These are phyloP conservation scores for Varanus komodoensis DNA, from an alignment of 2,113 vertebrate species.

Conservation along the genomic window DNA sequence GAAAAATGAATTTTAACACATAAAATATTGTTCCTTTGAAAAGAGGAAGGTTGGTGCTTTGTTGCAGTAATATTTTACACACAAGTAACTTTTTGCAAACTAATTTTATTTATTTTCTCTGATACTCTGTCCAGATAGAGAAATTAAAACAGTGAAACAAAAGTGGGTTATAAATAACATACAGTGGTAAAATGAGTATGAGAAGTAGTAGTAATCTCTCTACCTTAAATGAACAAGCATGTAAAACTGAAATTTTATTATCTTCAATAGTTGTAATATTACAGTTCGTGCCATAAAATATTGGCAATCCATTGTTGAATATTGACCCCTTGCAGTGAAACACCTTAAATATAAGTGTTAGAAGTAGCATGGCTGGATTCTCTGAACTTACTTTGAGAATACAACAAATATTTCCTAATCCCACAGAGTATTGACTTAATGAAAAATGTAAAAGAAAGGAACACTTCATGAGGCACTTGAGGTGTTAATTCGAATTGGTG, in stretches of 20 bases:
- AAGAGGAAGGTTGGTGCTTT: not conserved
- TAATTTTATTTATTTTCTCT: too few species aligned
- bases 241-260: too few species aligned
- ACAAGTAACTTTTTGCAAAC: not conserved
- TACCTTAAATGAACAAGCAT: too few species aligned
- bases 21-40: not conserved
- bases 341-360: not conserved
- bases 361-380: not conserved
- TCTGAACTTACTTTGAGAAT: not conserved
- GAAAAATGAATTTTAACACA: not conserved
- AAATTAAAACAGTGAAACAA: too few species aligned
- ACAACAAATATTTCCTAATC: not conserved
- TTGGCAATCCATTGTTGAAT: not conserved
- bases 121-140: too few species aligned
- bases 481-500: too few species aligned
- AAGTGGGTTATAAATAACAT: too few species aligned
- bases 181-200: not conserved
- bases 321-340: not conserved
- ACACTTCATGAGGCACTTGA: not conserved
- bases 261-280: not conserved
- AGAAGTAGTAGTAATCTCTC: too few species aligned
- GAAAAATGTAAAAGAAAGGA: not conserved
- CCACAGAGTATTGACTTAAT: not conserved
- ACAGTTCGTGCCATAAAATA: not conserved
- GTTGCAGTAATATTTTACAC: not conserved